These are phyloP conservation scores for Thamnophis sirtalis DNA, from an alignment of 2,113 vertebrate genomes.

Conservation along the genomic window DNA sequence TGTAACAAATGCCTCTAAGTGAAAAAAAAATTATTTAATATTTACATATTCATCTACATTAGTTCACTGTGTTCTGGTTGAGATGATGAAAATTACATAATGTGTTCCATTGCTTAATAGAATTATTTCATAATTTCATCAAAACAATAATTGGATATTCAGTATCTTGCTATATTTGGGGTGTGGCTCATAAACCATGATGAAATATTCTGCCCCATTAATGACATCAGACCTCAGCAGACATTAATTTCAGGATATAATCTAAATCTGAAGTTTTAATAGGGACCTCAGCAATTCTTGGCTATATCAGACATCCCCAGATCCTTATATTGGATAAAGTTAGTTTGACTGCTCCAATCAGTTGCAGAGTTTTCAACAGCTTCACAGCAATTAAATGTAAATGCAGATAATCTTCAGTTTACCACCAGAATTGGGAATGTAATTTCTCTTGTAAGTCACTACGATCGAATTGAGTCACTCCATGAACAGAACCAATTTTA, in stretches of 20 bases:
- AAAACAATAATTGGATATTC: neutral
- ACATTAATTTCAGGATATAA: neutral
- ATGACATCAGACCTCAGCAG: neutral
- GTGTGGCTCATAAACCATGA: neutral
- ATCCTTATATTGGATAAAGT: neutral
- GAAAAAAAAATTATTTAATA: neutral
- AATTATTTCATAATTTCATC: neutral
- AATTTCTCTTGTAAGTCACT: neutral
- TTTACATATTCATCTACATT: neutral
- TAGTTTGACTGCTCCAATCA: neutral
- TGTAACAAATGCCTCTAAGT: neutral
- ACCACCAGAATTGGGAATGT: neutral
- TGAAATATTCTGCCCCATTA: neutral
- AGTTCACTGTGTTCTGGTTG: neutral
- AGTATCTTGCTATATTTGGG: neutral
- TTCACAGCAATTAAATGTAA: fast-evolving
- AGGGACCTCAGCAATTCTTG: neutral
- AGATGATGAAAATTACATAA: neutral
- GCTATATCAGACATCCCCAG: neutral
- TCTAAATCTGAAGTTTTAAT: neutral
- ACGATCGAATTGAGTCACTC: neutral
- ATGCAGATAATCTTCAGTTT: neutral
- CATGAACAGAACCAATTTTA: neutral
- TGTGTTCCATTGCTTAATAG: neutral
- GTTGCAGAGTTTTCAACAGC: neutral